phyloP scores from a whole-genome alignment of 2,113 vertebrate species.

The Corvus cornix region DNA sequence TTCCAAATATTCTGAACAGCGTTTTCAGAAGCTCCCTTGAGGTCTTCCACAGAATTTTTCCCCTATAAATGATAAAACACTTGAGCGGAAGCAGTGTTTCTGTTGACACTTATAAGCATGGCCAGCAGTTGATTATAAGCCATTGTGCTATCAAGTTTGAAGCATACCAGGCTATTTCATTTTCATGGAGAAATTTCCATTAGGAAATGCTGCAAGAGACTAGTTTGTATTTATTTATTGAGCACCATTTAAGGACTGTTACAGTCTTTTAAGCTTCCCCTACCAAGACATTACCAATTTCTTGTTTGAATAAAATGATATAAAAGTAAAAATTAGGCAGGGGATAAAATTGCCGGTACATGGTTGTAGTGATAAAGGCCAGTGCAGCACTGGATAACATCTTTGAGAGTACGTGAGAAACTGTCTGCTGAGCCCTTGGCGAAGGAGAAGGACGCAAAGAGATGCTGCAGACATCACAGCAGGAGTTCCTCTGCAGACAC shows the following conservation, averaged over 20 bases:
- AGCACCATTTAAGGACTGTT: not conserved
- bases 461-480: not conserved
- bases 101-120: not conserved
- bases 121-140: not conserved
- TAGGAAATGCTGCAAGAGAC: not conserved
- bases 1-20: not conserved
- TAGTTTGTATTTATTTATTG: not conserved
- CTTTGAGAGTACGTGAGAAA: not conserved
- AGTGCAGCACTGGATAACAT: not conserved
- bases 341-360: not conserved
- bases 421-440: rapidly evolving
- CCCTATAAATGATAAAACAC: not conserved
- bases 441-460: not conserved
- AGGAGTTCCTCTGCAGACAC: too few relatives aligned
- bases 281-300: not conserved
- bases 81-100: not conserved
- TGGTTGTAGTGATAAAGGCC: not conserved
- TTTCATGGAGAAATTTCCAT: not conserved
- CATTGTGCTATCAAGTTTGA: not conserved
- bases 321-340: not conserved
- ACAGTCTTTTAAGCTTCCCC: not conserved
- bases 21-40: not conserved
- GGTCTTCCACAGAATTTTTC: not conserved
- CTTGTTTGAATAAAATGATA: not conserved
- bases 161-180: not conserved